Conservation (phyloP, 2,797 vertebrate species). For the Chloroceryle inda region DNA sequence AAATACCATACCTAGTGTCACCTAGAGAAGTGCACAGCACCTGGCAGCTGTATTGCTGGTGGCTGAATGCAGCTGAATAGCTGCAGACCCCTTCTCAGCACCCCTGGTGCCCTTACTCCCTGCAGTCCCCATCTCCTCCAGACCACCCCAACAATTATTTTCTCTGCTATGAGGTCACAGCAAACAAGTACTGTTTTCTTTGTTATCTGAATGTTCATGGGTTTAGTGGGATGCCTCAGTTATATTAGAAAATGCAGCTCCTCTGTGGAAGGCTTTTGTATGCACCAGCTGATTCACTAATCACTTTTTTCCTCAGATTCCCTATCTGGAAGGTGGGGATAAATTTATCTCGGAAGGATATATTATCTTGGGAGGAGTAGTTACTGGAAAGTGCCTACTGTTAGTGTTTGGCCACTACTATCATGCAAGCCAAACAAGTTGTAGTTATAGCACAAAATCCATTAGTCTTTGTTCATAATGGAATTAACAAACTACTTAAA, state of each 20-base stretch:
- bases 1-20: background rate
- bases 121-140: background rate
- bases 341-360: background rate
- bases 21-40: too few species aligned
- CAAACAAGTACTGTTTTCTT: background rate
- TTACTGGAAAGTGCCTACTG: background rate
- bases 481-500: background rate
- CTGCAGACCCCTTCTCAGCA: background rate
- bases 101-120: background rate
- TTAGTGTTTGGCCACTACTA: background rate
- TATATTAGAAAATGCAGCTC: background rate
- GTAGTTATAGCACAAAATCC: background rate
- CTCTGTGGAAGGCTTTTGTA: background rate
- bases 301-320: background rate
- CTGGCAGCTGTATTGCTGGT: background rate
- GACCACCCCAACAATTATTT: background rate
- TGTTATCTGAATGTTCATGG: accelerated
- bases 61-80: background rate
- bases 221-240: background rate
- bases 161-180: background rate
- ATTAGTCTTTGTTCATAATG: background rate
- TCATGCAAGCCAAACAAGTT: background rate
- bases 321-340: background rate
- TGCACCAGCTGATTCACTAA: background rate
- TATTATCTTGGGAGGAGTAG: background rate